Evolutionary conservation across 2,888 invertebrate genomes (phyloP).

Genomic region (Auanema freiburgensis): DNA sequence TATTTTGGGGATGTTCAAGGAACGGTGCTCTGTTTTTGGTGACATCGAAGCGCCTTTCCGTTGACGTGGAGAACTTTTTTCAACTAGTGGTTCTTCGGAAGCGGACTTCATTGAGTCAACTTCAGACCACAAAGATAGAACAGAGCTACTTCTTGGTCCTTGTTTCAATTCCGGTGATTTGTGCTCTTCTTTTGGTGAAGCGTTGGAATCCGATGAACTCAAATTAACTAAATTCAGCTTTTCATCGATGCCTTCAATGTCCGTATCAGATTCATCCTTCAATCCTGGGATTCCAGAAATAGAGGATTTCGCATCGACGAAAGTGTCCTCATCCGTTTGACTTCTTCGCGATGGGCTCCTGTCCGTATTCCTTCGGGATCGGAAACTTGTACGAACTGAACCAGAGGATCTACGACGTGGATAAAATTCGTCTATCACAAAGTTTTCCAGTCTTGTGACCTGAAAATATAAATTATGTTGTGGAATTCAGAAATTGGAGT

Average conservation of each 20-base stretch:
- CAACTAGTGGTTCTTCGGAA: too few species aligned
- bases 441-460: constrained; percentile 47
- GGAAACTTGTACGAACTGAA: constrained; percentile 43
- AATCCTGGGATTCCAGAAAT: not conserved
- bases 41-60: constrained; percentile 9
- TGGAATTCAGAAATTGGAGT: constrained; percentile 1
- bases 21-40: not conserved
- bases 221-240: constrained; percentile 20
- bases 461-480: constrained; percentile 15
- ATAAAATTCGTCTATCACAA: constrained; percentile 51
- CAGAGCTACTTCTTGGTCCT: not conserved
- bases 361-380: constrained; percentile 39
- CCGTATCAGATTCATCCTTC: constrained; percentile 18
- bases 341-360: constrained; percentile 39
- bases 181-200: constrained; percentile 3
- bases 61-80: not conserved
- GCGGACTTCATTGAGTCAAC: not conserved
- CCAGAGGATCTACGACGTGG: constrained; percentile 42
- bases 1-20: constrained; percentile 33
- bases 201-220: constrained; percentile 6
- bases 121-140: not conserved
- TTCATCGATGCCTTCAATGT: constrained; percentile 25
- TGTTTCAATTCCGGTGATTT: not conserved
- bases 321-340: constrained; percentile 19
- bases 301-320: constrained; percentile 4